Evolutionary conservation across 1,140 invertebrate species (phyloP).

Genomic region (Microplitis mediator): DNA sequence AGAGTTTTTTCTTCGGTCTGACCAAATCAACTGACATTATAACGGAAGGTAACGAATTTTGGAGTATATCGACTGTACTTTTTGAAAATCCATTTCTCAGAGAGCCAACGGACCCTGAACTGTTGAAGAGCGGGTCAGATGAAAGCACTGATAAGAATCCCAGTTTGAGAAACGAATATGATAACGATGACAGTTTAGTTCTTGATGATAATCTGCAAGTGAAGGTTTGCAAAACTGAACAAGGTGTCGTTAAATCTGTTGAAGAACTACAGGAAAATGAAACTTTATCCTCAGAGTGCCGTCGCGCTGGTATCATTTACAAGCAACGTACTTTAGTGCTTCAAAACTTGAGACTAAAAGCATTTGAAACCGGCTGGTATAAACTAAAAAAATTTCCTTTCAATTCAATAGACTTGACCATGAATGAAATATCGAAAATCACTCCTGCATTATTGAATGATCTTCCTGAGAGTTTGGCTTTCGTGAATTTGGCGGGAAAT

Average conservation of each 20-base stretch:
- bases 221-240: slow-evolving; percentile 36
- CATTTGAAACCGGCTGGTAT: slow-evolving; percentile 46
- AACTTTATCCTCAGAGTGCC: slow-evolving; percentile 25
- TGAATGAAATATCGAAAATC: slow-evolving; percentile 43
- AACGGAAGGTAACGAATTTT: slow-evolving; percentile 33
- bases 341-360: slow-evolving; percentile 27
- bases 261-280: slow-evolving; percentile 26
- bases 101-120: background rate
- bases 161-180: background rate
- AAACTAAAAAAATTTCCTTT: slow-evolving; percentile 29
- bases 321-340: slow-evolving; percentile 28
- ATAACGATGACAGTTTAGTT: background rate
- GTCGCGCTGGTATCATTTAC: slow-evolving; percentile 25
- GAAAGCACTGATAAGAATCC: background rate
- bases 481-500: slow-evolving; percentile 33
- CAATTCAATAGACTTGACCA: slow-evolving; percentile 32
- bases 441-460: slow-evolving; percentile 42
- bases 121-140: background rate
- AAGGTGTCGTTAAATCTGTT: slow-evolving; percentile 33
- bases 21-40: slow-evolving; percentile 32
- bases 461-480: slow-evolving; percentile 33
- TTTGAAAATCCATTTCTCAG: slow-evolving; percentile 38
- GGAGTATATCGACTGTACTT: slow-evolving; percentile 36
- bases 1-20: slow-evolving; percentile 38
- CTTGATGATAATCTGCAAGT: slow-evolving; percentile 19